Conservation (phyloP, 1,140 invertebrate species). For the Protaetia brevitarsis region DNA sequence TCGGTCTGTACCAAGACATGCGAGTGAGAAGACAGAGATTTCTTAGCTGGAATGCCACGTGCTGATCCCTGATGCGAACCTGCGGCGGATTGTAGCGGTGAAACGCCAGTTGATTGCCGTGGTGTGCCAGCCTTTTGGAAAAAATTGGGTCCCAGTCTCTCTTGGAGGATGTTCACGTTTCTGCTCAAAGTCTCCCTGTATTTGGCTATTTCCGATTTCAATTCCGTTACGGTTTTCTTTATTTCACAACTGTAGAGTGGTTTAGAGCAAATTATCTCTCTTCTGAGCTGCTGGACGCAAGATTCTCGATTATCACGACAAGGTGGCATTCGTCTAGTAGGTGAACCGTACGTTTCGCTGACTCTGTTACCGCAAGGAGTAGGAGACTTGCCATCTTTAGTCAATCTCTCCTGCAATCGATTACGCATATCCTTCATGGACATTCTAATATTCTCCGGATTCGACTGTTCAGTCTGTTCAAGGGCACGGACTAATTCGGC, state of each 20-base stretch:
- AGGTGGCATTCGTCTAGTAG: neutral
- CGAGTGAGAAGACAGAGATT: no score
- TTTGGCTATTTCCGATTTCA: conserved; percentile 7
- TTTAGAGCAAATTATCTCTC: neutral
- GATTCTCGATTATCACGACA: neutral
- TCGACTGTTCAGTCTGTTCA: no score
- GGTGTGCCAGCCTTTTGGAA: neutral
- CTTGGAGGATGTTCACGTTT: conserved; percentile 19
- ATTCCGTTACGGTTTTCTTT: conserved; percentile 10
- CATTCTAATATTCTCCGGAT: neutral
- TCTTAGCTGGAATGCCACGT: neutral
- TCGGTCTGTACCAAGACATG: no score
- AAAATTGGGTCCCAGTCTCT: neutral
- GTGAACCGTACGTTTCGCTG: no score
- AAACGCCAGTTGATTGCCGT: neutral
- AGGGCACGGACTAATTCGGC: no score
- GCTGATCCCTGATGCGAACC: neutral
- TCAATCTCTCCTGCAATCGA: neutral
- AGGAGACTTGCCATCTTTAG: neutral
- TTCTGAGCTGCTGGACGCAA: neutral
- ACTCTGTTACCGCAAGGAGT: no score
- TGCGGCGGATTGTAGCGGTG: neutral
- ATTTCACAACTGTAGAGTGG: neutral
- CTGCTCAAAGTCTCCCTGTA: conserved; percentile 12
- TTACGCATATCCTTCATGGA: neutral